Base-by-base conservation (phyloP, 2,888 invertebrate species). In the Agriopis leucophaearia region DNA sequence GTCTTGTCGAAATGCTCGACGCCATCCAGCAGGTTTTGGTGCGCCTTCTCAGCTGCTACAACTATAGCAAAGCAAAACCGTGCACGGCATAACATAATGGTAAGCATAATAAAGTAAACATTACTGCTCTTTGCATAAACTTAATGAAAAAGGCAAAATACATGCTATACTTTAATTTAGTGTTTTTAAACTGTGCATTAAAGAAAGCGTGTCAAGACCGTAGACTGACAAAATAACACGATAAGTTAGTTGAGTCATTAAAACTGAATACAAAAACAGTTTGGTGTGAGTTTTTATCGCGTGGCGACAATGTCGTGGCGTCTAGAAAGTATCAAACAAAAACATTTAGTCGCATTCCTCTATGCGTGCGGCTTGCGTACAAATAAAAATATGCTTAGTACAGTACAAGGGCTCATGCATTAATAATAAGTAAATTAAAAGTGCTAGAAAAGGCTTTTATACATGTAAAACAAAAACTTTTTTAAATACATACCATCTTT, bases 1-100 rank as follows among this genome's bases (percentile, higher is more conserved):
- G 94, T 91, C 92, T 96, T 96, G 93, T 96, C 96, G 83, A 96
- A 97, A 78, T 95, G 95, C 84, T 96, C 96, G 64, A 97, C 96
- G 74, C 96, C 96, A 63, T 95, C 95, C 84, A 96, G 88, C 58
- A 96, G 92, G 81, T 96, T 96, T 89, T 96, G 96, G 83, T 96
- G 96, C 70, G 95, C 95, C 90, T 96, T 96, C 92, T 96, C 96
- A 84, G 96, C 96, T 76, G 95, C 95, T 78, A 96, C 96, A 88
- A 95, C 96, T 96, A 89, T 81, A 81, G 79, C 84, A 84, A 90
- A 91, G 91, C 90, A 89, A 85, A 84, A 88, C 80, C 89, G 88
- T 92, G 92, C 92, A 87, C 74, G 74, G 78, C 79, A 76, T 78
- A 80, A 79, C 64, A 76, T 73, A 79, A 73, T 50, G 38, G 74